These are phyloP conservation scores for Guaruba guarouba DNA, from an alignment of 2,113 vertebrate species.

Conservation along the genomic window DNA sequence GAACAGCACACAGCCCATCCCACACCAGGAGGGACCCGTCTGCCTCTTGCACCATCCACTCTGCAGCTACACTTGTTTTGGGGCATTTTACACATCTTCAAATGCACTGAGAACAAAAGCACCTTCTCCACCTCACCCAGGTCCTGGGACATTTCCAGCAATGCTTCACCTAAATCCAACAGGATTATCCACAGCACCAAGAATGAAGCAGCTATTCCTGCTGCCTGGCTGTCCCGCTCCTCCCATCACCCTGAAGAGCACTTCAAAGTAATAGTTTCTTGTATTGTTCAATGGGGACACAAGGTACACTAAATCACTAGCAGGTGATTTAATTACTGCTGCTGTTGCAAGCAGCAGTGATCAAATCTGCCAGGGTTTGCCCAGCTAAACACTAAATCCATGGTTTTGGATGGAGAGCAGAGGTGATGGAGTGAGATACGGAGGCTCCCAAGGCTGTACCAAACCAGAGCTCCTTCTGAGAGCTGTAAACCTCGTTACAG, in stretches of 20 bases:
- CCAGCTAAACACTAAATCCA: not conserved
- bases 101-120: not conserved
- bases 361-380: not conserved
- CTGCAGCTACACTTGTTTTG: rapidly evolving
- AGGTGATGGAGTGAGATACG: not conserved
- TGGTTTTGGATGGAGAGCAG: not conserved
- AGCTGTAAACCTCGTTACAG: not conserved
- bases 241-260: not conserved
- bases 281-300: not conserved
- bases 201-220: not conserved
- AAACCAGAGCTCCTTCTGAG: rapidly evolving
- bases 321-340: not conserved
- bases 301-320: not conserved
- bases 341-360: not conserved
- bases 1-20: not conserved
- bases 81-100: not conserved
- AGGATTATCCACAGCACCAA: not conserved
- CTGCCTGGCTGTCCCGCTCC: not conserved
- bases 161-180: not conserved
- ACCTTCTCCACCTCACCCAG: not conserved
- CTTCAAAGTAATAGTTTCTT: not conserved
- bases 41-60: not conserved
- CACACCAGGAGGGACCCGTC: not conserved
- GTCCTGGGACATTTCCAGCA: not conserved
- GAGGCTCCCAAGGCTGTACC: not conserved